Evolutionary conservation across 1,140 invertebrate genomes (phyloP).

Genomic region (Procambarus virginalis): DNA sequence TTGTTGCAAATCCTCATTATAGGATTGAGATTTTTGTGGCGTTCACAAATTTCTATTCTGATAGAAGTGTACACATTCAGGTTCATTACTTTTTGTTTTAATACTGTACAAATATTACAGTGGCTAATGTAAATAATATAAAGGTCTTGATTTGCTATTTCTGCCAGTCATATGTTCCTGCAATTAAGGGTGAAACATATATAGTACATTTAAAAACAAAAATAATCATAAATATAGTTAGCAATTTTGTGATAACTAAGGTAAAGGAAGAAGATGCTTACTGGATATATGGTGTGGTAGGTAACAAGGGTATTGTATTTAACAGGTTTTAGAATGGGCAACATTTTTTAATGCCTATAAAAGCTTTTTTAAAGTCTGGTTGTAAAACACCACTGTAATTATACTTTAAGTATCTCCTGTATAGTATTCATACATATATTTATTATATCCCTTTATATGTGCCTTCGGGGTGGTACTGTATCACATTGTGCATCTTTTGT

Average conservation of each 20-base stretch:
- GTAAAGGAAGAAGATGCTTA: not conserved
- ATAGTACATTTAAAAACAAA: not conserved
- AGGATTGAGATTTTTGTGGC: not conserved
- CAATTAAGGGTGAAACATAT: not conserved
- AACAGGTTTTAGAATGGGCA: not conserved
- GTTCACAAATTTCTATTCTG: not conserved
- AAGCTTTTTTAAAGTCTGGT: not conserved
- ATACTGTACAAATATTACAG: not conserved
- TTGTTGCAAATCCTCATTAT: not conserved
- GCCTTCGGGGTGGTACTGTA: too few species aligned
- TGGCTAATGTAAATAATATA: not conserved
- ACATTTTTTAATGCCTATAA: not conserved
- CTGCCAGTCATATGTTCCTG: not conserved
- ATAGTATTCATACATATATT: too few species aligned
- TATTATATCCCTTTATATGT: too few species aligned
- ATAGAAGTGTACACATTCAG: not conserved
- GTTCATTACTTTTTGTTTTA: not conserved
- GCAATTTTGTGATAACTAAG: not conserved
- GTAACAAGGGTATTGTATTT: not conserved
- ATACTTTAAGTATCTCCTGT: too few species aligned
- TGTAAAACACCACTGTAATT: not conserved
- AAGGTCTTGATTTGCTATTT: not conserved
- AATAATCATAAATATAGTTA: not conserved
- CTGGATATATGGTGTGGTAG: not conserved
- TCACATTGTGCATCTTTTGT: too few species aligned